phyloP scores from a whole-genome alignment of 1,140 invertebrate genomes.

The Diabrotica undecimpunctata region DNA sequence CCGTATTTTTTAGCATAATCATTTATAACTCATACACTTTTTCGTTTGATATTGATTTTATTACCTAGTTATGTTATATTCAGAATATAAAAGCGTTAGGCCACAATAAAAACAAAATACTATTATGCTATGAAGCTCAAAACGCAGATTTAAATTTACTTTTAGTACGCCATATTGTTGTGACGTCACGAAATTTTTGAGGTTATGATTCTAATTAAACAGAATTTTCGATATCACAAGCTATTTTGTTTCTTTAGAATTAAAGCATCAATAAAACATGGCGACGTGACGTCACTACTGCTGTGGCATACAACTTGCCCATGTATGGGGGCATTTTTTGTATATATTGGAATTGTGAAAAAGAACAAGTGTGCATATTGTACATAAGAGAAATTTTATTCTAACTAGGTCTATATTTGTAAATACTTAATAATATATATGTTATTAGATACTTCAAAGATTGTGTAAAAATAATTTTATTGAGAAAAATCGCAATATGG shows the following conservation, averaged over 20 bases:
- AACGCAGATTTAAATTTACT: constrained; percentile 1
- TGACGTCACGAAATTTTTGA: too few species aligned
- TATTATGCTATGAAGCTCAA: constrained; percentile 29
- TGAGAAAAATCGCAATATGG: constrained; percentile 42
- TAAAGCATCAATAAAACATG: too few species aligned
- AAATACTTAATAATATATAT: constrained; percentile 43
- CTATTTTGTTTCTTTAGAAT: too few species aligned
- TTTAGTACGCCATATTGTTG: neutral
- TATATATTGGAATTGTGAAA: constrained; percentile 34
- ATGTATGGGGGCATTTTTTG: constrained; percentile 42
- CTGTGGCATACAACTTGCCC: neutral
- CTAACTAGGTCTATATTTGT: constrained; percentile 45
- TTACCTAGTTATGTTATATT: too few species aligned
- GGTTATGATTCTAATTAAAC: too few species aligned
- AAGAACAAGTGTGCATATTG: constrained; percentile 42
- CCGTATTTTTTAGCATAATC: too few species aligned
- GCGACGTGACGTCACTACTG: too few species aligned
- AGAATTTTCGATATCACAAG: too few species aligned
- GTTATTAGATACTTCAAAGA: constrained; percentile 45
- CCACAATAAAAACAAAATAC: neutral
- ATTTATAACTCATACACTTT: too few species aligned
- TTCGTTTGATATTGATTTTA: too few species aligned
- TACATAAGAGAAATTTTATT: constrained; percentile 45
- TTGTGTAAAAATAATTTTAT: constrained; percentile 44
- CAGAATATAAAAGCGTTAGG: neutral